phyloP scores from a whole-genome alignment of 2,113 vertebrate species.

The Anolis sagrei region DNA sequence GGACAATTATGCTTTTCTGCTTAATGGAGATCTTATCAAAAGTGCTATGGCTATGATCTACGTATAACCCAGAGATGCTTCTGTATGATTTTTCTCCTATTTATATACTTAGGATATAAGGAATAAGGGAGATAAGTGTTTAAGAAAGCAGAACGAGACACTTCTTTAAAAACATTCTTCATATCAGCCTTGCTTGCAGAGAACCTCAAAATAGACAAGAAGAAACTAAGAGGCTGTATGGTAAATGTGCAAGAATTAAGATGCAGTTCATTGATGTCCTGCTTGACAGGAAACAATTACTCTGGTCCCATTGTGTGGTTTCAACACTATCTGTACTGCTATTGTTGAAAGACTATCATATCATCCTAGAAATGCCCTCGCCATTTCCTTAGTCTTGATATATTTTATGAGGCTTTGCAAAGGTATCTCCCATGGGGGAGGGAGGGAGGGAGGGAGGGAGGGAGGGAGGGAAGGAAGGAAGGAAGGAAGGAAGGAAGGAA shows the following conservation, averaged over 20 bases:
- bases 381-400: background rate
- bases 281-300: constrained; percentile 5
- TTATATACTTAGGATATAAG: constrained; percentile 48
- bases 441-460: no score
- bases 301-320: background rate
- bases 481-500: no score
- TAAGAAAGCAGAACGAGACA: constrained; percentile 16
- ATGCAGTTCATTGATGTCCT: background rate
- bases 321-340: background rate
- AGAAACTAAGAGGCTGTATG: background rate
- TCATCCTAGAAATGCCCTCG: background rate
- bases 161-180: constrained; percentile 13
- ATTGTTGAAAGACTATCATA: background rate
- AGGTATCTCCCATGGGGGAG: background rate
- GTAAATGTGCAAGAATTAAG: background rate
- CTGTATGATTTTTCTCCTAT: constrained; percentile 22
- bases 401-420: background rate
- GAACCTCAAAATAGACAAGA: background rate
- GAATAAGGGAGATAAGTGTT: constrained; percentile 36
- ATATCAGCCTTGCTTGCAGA: background rate
- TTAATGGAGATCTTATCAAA: constrained; percentile 38
- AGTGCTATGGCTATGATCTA: constrained; percentile 29
- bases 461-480: no score
- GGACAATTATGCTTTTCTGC: constrained; percentile 35
- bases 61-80: constrained; percentile 12